A percentile compares a stretch with the other conserved stretches of the same genome.
These are phyloP conservation scores for Phycodurus eques DNA, from an alignment of 2,113 vertebrate species.

Conservation along the genomic window DNA sequence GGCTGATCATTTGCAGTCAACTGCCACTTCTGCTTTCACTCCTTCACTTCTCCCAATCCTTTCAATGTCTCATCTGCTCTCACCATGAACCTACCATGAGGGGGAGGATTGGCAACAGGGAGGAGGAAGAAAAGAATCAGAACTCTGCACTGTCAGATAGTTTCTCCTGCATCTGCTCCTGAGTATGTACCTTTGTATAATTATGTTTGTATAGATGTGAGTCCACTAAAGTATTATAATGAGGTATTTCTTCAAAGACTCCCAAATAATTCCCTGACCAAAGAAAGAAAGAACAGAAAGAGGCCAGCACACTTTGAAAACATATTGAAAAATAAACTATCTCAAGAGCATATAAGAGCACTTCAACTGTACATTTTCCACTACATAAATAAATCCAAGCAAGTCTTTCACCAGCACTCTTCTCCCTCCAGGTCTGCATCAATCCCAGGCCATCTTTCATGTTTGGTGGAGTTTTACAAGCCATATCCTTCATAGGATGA, in stretches of 20 bases:
- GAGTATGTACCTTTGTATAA: not conserved
- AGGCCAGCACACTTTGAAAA: not conserved
- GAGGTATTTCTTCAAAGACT: not conserved
- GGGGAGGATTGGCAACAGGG: conserved; percentile 23
- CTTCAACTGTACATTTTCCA: conserved; percentile 24
- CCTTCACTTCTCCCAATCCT: conserved; percentile 37
- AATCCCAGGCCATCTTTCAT: conserved; percentile 55
- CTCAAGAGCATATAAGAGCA: not conserved
- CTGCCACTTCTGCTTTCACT: conserved; percentile 40
- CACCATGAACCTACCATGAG: conserved; percentile 62
- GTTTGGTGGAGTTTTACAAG: conserved; percentile 64
- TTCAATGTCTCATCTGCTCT: conserved; percentile 49
- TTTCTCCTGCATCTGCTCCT: not conserved
- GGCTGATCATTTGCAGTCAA: conserved; percentile 59
- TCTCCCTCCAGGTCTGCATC: conserved; percentile 40
- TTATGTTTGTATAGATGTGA: not conserved
- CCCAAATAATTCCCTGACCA: not conserved
- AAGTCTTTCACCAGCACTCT: conserved; percentile 38
- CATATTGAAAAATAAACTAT: not conserved
- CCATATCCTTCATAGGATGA: conserved; percentile 35
- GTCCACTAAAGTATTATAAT: not conserved
- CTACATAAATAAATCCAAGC: conserved; percentile 51
- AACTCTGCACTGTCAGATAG: conserved; percentile 12
- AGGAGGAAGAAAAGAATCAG: conserved; percentile 10
- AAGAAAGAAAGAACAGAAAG: not conserved